Evolutionary conservation across 2,113 vertebrate genomes (phyloP), one percentile per base, ranked within the genome.

Genomic region (western clawed frog (Xenopus tropicalis)): DNA sequence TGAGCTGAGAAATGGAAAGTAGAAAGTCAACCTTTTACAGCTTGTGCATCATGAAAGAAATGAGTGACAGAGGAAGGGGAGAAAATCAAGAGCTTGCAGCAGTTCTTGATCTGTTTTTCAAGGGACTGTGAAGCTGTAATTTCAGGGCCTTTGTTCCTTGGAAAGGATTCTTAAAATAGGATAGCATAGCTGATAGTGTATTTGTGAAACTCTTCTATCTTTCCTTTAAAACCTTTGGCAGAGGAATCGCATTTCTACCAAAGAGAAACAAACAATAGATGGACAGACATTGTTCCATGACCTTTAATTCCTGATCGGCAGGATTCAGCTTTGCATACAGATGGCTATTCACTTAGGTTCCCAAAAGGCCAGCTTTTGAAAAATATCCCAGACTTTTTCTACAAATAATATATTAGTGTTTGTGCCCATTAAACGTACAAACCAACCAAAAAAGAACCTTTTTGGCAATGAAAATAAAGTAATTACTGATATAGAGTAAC

Each of bases 211-310:
- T 69, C 58, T 75, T 11, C 23, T 48, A 51, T 75, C 23, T 69
- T 9, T 69, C 20, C 29, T 66, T 72, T 48, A 61, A 52, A 61
- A 61, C 72, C 24, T 68, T 69, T 75, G 73, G 25, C 63, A 42
- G 44, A 62, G 54, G 25, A 74, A 68, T 68, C 57, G 42, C 57
- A 74, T 68, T 61, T 74, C 57, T 74, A 56, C 73, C 66, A 63
- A 75, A 75, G 25, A 20, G 14, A 75, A 69, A 61, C 29, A 75
- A 62, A 69, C 73, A 75, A 75, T 75, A 69, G 51, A 67, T 52
- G 44, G 20, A 56, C 72, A 61, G 65, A 69, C 57, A 74, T 61
- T 75, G 58, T 75, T 57, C 46, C 66, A 19, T 74, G 66, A 75
- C 66, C 72, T 75, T 75, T 75, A 69, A 75, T 75, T 62, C 58